phyloP scores from a whole-genome alignment of 2,888 invertebrate genomes.

The Gerosis bhagava region DNA sequence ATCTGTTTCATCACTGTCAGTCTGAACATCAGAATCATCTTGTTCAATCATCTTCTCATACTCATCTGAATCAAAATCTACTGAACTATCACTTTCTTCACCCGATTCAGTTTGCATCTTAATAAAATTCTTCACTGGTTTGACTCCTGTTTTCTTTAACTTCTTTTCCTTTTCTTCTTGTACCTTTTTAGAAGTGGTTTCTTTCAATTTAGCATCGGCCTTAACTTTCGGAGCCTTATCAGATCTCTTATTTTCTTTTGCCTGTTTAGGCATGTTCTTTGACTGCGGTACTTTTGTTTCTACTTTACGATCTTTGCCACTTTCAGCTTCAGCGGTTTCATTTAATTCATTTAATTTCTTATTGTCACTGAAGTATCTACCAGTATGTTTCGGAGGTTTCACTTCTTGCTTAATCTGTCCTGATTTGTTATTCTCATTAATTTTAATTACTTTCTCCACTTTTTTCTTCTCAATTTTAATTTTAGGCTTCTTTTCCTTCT shows the following conservation, averaged over 20 bases:
- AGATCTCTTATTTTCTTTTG: conserved; percentile 31
- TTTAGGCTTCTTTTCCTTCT: conserved; percentile 29
- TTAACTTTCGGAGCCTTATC: conserved; percentile 32
- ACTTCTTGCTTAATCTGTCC: conserved; percentile 8
- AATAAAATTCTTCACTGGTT: conserved; percentile 54
- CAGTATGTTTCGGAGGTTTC: no score
- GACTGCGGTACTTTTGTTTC: no score
- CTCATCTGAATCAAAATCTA: conserved; percentile 67
- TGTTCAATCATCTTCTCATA: conserved; percentile 57
- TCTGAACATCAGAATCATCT: conserved; percentile 44
- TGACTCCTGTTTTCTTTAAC: conserved; percentile 50
- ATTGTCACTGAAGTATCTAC: no score
- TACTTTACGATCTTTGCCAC: no score
- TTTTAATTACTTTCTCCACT: conserved; percentile 15
- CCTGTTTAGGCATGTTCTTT: no score
- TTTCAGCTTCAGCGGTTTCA: no score
- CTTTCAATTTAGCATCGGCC: conserved; percentile 32
- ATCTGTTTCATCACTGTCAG: conserved; percentile 34
- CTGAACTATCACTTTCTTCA: conserved; percentile 53
- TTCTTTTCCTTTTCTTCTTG: conserved; percentile 50
- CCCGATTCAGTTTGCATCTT: conserved; percentile 45
- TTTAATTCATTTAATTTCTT: no score
- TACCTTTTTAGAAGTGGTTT: conserved; percentile 12
- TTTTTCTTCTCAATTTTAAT: conserved; percentile 32
- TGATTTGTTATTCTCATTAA: conserved; percentile 26